A percentile compares a stretch with the other conserved stretches of the same genome.
Evolutionary conservation across 2,113 vertebrate genomes (phyloP).

Genomic region (Callithrix jacchus): DNA sequence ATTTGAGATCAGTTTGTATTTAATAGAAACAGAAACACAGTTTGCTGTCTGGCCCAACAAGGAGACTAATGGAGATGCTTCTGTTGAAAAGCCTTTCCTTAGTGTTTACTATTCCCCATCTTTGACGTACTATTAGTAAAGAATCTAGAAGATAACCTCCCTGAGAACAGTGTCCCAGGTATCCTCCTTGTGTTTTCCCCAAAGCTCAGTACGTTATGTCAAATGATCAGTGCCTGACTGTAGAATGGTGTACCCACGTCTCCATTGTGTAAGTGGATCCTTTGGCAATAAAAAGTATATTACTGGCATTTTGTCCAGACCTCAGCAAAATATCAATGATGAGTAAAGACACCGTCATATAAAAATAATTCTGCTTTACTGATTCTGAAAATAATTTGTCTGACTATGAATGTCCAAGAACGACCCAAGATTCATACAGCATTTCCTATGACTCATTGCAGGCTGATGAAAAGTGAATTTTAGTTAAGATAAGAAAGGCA

Average conservation of each 20-base stretch:
- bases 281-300: not conserved
- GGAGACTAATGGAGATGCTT: not conserved
- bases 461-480: not conserved
- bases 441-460: not conserved
- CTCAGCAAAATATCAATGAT: not conserved
- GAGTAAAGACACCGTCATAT: not conserved
- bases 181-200: fast-evolving
- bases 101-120: no score
- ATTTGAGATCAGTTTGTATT: not conserved
- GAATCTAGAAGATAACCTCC: no score
- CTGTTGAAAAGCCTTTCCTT: not conserved
- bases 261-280: not conserved
- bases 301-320: not conserved
- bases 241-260: fast-evolving
- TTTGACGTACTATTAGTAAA: fast-evolving
- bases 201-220: fast-evolving
- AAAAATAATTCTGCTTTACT: not conserved
- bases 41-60: not conserved
- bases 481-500: not conserved
- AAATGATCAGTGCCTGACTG: no score
- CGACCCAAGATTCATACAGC: not conserved
- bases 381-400: not conserved
- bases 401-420: not conserved
- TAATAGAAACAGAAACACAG: fast-evolving
- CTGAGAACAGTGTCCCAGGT: not conserved